Base-by-base conservation (phyloP, 2,113 vertebrate genomes). In the Tenebrosternarchus preto region DNA sequence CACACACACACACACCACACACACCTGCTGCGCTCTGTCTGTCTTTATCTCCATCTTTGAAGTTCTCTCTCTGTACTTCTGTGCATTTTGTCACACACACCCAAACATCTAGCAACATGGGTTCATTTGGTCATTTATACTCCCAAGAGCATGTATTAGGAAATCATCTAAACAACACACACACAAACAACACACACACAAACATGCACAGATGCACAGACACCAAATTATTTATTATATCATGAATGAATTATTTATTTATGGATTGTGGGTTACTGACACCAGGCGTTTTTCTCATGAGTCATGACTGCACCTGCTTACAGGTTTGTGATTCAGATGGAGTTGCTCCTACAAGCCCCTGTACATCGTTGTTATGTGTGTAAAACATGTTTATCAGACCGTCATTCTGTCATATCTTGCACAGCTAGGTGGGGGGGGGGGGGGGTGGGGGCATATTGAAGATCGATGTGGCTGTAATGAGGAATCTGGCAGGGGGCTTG, bases 381-480 rank as follows among this genome's bases (percentile, higher is more conserved):
- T 80, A 80, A 87, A 89, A 84, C 63, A 81, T 73, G 69, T 46
- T 76, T 86, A 86, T 87, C 57, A 81, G 80, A 53, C 59, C 61
- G 71, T 36, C 43, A 6, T 20, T 4, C 43, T 33, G 43, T 78
- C 63, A 66, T 76, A 64, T 7, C 67, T 61, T 80, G 81, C 80
- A 76, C 77, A 4, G 8, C 15, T 50, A n/a, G 31, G 72, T 75
- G 75, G 53, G 17, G 24, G 36, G 77, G 77, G 64, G 27, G 24
- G 80, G 24, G 36, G 77, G 77, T 60, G 27, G 24, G 80, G 66
- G 36, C 69, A 9, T 22, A 12, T 17, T 2, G 43, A 39, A 76
- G 56, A 90, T 89, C 86, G 31, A 90, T 91, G 82, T 75, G 39
- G 67, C 43, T 22, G 72, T 86, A 90, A 92, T 88, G 81, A 80